Percentiles rank a stretch among this genome's conserved stretches.
Conservation (phyloP, 2,888 invertebrate species). For the Erebia ligea region DNA sequence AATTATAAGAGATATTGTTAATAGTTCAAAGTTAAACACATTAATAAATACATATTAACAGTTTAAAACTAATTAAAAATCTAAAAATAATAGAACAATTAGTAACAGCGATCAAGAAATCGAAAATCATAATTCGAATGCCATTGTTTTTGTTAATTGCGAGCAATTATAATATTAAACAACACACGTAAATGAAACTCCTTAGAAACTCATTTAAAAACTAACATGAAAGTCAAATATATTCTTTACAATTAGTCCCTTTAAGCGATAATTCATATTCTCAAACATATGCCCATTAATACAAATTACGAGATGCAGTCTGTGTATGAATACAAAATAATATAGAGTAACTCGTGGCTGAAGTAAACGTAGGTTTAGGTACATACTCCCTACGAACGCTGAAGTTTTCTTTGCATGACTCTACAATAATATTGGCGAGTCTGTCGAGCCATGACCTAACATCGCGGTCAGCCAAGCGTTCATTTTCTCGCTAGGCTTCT, state of each 20-base stretch:
- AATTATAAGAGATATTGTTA: neutral
- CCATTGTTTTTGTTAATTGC: neutral
- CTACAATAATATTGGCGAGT: conserved; percentile 42
- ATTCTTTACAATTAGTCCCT: conserved; percentile 19
- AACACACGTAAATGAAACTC: too few relatives aligned
- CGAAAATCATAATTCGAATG: neutral
- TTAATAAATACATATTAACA: neutral
- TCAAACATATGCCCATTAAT: conserved; percentile 28
- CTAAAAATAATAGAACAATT: neutral
- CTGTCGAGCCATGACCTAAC: conserved; percentile 61
- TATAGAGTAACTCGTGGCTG: conserved; percentile 25
- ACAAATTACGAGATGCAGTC: conserved; percentile 31
- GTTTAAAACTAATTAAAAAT: neutral
- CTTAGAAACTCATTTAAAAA: conserved; percentile 5
- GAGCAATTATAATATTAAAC: too few relatives aligned
- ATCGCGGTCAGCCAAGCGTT: conserved; percentile 62
- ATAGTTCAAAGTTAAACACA: neutral
- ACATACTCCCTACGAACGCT: neutral
- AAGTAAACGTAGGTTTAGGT: neutral
- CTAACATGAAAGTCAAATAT: conserved; percentile 14
- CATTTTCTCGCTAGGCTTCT: conserved; percentile 53
- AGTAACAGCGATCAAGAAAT: neutral
- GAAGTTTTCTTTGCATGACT: conserved; percentile 12
- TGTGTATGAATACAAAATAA: conserved; percentile 23
- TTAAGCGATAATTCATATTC: conserved; percentile 28